Base-by-base conservation (phyloP, 2,797 vertebrate species). In the Hippocampus kuda region DNA sequence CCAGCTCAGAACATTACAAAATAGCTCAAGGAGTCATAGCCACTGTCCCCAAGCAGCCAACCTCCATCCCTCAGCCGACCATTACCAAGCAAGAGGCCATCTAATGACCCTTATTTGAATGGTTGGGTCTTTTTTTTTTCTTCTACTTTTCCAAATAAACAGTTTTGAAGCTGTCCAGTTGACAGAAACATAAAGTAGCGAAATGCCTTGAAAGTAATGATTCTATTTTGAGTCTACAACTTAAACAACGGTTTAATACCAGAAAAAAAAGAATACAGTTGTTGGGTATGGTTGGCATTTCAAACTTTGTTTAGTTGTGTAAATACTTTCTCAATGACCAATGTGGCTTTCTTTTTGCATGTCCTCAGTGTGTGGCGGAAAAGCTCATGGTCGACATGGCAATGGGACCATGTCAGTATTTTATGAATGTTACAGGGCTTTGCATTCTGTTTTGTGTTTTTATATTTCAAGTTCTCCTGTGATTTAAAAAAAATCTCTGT, bases 81-180 rank as follows among this genome's bases (percentile, higher is more conserved):
- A 97, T 98, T 88, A 97, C 96, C 26, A 99, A 99, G 88, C 97
- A 98, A 79, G 96, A 99, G 84, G 92, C 94, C 84, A 95, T 99
- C 84, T 98, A 93, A 85, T 73, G 69, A 27, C 5, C 42, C 27
- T 60, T 46, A 67, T 70, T 69, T 63, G 73, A 72, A 78, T 60
- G 71, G 61, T 67, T 74, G 75, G 61, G 70, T 80, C 41, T 79
- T 79, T 75, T 70, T 81, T 81, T 65, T 76, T 69, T 80, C 27
- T 15, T 26, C 2, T 10, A 24, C 9, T 56, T 59, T 24, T 68
- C 67, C 76, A 80, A 54, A 56, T 65, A 59, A 76, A 77, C 75
- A 76, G 78, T 73, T 59, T 44, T 70, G 41, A 83, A 75, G 83
- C 78, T 85, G 82, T 80, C 62, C 73, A 78, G 77, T 75, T 48